phyloP scores from a whole-genome alignment of 35 echinoderm and acorn worm genomes.

The Diadema setosum region DNA sequence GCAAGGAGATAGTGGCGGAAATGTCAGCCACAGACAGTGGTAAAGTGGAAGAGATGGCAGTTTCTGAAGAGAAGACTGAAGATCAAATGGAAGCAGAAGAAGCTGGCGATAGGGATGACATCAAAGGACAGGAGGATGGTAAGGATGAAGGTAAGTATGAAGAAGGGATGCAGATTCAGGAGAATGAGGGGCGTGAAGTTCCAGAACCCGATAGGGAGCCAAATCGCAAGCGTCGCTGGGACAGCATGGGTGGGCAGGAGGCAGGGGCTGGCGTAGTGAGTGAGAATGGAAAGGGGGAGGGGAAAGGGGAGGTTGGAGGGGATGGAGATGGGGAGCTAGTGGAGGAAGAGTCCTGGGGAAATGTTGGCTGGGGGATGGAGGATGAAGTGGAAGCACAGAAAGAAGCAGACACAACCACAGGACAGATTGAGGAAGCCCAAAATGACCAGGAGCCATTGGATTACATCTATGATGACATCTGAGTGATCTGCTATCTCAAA shows the following conservation, averaged over 20 bases:
- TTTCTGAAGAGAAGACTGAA: conserved; percentile 3
- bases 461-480: conserved; percentile 19
- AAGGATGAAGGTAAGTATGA: conserved; percentile 16
- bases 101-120: background rate
- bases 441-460: conserved; percentile 2
- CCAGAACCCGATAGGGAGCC: background rate
- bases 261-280: background rate
- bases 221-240: background rate
- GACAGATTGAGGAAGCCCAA: background rate
- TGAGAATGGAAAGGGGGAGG: background rate
- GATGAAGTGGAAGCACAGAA: background rate
- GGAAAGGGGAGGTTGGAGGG: background rate
- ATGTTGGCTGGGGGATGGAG: background rate
- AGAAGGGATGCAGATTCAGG: background rate
- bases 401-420: background rate
- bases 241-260: background rate
- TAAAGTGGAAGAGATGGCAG: background rate
- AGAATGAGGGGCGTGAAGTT: background rate
- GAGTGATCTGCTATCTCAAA: no score
- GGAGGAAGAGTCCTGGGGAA: background rate
- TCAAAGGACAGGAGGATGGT: conserved; percentile 14
- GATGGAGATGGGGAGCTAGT: background rate
- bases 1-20: background rate
- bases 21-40: background rate
- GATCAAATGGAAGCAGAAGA: background rate